A percentile compares a stretch with the other conserved stretches of the same genome.
These are phyloP conservation scores for Emydoidea blandingii DNA, from an alignment of 2,797 vertebrate genomes.

Conservation along the genomic window DNA sequence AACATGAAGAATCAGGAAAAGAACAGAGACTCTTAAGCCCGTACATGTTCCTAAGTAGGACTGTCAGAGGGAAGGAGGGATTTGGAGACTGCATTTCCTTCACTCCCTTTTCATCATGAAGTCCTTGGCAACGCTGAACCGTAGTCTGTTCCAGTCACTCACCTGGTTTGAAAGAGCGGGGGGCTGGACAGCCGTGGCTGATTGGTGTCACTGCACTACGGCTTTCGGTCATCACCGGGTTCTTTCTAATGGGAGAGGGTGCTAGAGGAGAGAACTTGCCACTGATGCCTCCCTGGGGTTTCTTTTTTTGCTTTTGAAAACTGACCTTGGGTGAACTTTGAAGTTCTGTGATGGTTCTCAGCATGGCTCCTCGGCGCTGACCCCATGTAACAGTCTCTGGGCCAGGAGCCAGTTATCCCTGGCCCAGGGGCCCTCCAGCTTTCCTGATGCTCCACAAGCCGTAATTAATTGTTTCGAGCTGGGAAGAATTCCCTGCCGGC, in stretches of 20 bases:
- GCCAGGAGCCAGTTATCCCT: slow-evolving; percentile 59
- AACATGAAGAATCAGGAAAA: not conserved
- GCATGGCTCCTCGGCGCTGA: slow-evolving; percentile 28
- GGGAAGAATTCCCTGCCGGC: slow-evolving; percentile 44
- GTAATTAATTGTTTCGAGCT: slow-evolving; percentile 65
- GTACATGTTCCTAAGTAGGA: not conserved
- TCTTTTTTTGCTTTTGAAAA: not conserved
- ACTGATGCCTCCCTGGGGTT: not conserved
- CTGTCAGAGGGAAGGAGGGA: fast-evolving
- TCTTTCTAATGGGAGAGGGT: fast-evolving
- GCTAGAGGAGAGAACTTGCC: fast-evolving
- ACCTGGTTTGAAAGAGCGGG: not conserved
- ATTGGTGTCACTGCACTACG: not conserved
- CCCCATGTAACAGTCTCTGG: slow-evolving; percentile 66
- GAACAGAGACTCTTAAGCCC: not conserved
- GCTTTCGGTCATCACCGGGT: not conserved
- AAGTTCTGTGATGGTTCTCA: slow-evolving; percentile 17
- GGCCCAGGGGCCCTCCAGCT: slow-evolving; percentile 59
- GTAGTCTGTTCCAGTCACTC: not conserved
- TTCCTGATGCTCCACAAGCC: slow-evolving; percentile 64
- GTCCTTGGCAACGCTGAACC: not conserved
- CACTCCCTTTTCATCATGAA: not conserved
- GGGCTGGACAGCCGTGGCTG: not conserved
- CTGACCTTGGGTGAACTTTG: slow-evolving; percentile 18
- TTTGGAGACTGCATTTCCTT: not conserved